phyloP scores from a whole-genome alignment of 2,888 invertebrate genomes.

The Leuctra nigra region DNA sequence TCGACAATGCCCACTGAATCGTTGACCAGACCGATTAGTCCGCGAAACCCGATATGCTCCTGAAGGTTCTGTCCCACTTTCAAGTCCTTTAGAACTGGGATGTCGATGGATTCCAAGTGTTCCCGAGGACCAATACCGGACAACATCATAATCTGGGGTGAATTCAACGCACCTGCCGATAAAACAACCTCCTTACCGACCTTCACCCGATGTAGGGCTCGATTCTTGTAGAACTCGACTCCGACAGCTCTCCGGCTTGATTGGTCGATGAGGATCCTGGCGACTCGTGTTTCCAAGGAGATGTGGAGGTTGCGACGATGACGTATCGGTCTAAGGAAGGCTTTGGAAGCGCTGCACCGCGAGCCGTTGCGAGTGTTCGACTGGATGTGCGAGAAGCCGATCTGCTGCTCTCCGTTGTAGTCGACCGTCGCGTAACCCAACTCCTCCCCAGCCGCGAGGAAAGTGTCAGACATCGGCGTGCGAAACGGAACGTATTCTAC shows the following conservation, averaged over 20 bases:
- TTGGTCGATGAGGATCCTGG: slow-evolving; percentile 59
- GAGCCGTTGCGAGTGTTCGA: slow-evolving; percentile 46
- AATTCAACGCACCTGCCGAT: no score
- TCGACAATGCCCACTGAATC: slow-evolving; percentile 34
- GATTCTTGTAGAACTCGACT: slow-evolving; percentile 54
- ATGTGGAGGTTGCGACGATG: slow-evolving; percentile 60
- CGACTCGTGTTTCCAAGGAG: slow-evolving; percentile 52
- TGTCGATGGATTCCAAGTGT: slow-evolving; percentile 42
- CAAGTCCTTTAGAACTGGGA: slow-evolving; percentile 33
- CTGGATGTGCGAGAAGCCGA: slow-evolving; percentile 43
- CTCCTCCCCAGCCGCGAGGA: slow-evolving; percentile 54
- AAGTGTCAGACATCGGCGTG: slow-evolving; percentile 51
- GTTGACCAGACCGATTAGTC: slow-evolving; percentile 37
- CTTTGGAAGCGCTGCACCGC: no score
- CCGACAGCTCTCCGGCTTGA: slow-evolving; percentile 57
- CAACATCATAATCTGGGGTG: no score
- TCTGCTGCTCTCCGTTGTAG: slow-evolving; percentile 42
- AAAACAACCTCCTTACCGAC: slow-evolving; percentile 44
- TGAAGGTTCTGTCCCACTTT: slow-evolving; percentile 39
- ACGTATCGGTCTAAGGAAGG: slow-evolving; percentile 53
- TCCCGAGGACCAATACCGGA: no score
- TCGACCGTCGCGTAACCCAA: slow-evolving; percentile 42
- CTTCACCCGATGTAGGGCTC: slow-evolving; percentile 36
- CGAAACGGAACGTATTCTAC: slow-evolving; percentile 49
- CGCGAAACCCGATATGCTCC: slow-evolving; percentile 41